Conservation (phyloP, 2,888 invertebrate species). For the Pimpla rufipes region DNA sequence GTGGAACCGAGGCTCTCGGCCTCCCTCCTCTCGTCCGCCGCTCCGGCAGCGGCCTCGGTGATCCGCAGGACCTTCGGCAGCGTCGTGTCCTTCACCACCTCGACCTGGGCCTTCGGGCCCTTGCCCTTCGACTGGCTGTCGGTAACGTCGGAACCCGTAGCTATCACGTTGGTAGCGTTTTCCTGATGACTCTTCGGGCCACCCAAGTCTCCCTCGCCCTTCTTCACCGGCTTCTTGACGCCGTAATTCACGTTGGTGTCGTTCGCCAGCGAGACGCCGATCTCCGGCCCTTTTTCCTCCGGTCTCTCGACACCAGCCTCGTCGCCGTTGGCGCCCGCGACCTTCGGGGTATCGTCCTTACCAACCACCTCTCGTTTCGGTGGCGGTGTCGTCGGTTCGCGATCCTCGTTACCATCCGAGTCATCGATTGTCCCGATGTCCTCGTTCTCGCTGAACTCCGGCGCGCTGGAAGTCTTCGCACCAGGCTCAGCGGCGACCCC, state of each 20-base stretch:
- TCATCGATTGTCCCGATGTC: constrained; percentile 41
- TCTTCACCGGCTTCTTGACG: constrained; percentile 23
- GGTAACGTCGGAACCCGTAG: constrained; percentile 43
- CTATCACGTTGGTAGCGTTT: constrained; percentile 69
- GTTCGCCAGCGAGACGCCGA: constrained; percentile 75
- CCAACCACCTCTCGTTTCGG: constrained; percentile 40
- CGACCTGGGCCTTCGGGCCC: constrained; percentile 78
- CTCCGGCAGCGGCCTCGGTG: not conserved
- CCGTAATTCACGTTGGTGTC: constrained; percentile 79
- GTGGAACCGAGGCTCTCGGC: not conserved
- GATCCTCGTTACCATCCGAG: constrained; percentile 50
- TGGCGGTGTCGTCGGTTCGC: constrained; percentile 57
- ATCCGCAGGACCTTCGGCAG: constrained; percentile 52
- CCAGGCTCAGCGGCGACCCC: constrained; percentile 7
- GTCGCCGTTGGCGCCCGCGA: not conserved
- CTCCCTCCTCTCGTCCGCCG: constrained; percentile 30
- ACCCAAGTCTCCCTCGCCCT: constrained; percentile 56
- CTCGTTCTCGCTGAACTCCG: constrained; percentile 61
- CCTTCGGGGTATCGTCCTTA: too few species aligned
- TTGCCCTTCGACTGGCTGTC: constrained; percentile 49
- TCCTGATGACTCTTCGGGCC: constrained; percentile 29
- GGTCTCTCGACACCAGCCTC: constrained; percentile 16
- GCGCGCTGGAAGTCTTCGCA: not conserved
- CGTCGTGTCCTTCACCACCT: constrained; percentile 75
- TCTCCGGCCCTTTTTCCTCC: constrained; percentile 63